Conservation (phyloP, 2,797 vertebrate genomes). For the Setipinna tenuifilis region DNA sequence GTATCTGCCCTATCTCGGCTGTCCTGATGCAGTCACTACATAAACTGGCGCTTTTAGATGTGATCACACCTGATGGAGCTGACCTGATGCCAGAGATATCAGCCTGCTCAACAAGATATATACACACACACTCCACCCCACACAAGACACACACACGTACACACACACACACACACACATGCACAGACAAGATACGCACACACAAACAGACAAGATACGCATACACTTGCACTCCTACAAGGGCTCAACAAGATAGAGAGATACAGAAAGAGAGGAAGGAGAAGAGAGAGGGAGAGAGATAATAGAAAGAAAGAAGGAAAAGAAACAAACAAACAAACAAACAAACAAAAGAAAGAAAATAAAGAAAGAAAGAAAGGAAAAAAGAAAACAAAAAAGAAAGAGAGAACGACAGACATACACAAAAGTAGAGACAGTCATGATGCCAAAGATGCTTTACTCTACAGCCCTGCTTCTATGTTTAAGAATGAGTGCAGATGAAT, state of each 20-base stretch:
- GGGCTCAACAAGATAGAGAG: not conserved
- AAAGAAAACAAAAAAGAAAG: conserved; percentile 32
- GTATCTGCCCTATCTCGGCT: conserved; percentile 66
- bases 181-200: too few relatives aligned
- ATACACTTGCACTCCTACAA: not conserved
- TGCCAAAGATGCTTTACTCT: not conserved
- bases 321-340: conserved; percentile 28
- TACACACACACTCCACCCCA: not conserved
- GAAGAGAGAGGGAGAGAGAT: too few relatives aligned
- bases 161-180: not conserved
- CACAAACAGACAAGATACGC: too few relatives aligned
- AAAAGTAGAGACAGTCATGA: not conserved
- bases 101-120: not conserved
- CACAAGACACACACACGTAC: not conserved
- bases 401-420: not conserved
- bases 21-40: conserved; percentile 71
- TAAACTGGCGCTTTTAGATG: conserved; percentile 74
- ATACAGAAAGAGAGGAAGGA: not conserved
- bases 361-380: conserved; percentile 20
- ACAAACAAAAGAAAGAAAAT: too few relatives aligned
- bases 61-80: conserved; percentile 69
- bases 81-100: conserved; percentile 51
- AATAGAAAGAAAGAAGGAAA: not conserved
- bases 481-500: not conserved
- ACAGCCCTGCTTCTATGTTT: not conserved